phyloP scores from a whole-genome alignment of 2,888 invertebrate genomes.

The Drosophila macrospina region DNA sequence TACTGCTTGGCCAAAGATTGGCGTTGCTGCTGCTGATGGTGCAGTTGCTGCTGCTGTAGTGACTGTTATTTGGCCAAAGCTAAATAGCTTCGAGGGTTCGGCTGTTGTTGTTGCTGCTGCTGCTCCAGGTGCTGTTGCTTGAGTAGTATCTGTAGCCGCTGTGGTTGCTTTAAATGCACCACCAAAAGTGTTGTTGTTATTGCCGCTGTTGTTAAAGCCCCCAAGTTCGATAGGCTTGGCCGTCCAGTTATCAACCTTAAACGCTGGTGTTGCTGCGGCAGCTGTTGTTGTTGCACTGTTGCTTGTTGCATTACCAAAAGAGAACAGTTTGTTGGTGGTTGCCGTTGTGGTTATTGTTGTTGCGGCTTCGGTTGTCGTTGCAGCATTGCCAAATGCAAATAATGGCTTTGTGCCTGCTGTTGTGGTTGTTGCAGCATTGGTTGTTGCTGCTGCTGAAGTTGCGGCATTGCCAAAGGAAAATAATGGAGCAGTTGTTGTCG shows the following conservation, averaged over 20 bases:
- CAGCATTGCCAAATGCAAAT: slow-evolving; percentile 32
- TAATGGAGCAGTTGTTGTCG: slow-evolving; percentile 8
- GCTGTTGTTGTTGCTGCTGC: slow-evolving; percentile 6
- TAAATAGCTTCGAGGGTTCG: slow-evolving; percentile 34
- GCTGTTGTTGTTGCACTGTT: slow-evolving; percentile 9
- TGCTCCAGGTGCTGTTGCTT: slow-evolving; percentile 1
- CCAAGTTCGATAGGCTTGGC: slow-evolving; percentile 9
- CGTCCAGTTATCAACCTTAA: slow-evolving; percentile 9
- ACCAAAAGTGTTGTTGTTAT: slow-evolving; percentile 15
- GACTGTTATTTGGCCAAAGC: slow-evolving; percentile 22
- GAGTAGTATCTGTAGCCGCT: slow-evolving; percentile 17
- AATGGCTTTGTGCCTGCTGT: slow-evolving; percentile 27
- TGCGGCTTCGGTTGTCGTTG: slow-evolving; percentile 9
- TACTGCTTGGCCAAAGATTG: slow-evolving; percentile 13
- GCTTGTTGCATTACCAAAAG: slow-evolving; percentile 28
- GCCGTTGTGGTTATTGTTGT: background rate
- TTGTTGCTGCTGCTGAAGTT: slow-evolving; percentile 8
- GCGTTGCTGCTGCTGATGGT: slow-evolving; percentile 1
- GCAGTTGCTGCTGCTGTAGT: background rate
- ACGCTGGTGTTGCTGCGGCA: background rate
- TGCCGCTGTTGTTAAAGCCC: background rate
- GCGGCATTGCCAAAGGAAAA: slow-evolving; percentile 28
- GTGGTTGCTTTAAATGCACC: slow-evolving; percentile 17
- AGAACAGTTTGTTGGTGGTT: slow-evolving; percentile 18
- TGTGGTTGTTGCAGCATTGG: background rate